Evolutionary conservation across 2,888 invertebrate species (phyloP), one percentile per base, ranked within the genome.

Genomic region (Sinotaia quadrata): DNA sequence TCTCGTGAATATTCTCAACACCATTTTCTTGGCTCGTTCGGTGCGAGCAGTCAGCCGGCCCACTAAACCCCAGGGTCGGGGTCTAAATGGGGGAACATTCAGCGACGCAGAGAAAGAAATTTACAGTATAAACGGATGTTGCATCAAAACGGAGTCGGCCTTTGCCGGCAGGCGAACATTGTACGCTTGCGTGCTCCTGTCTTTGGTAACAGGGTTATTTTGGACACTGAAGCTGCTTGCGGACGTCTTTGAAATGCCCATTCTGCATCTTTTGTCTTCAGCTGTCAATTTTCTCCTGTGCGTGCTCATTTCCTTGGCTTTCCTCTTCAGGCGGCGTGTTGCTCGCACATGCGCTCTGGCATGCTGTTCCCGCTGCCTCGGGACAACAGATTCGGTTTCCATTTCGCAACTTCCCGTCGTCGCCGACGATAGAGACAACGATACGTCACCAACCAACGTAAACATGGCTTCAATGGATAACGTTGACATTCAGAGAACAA

Each of bases 161-260:
- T 24, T 33, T 41, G 29, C 54, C 44, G 75, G 75, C 27, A 71
- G 74, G 24, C 57, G 69, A 3, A 71, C 76, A 27, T 71, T 79
- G 27, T 69, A 70, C 24, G 66, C 78, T 4, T 80, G 78, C 59
- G 47, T 79, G 4, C 78, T 77, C 57, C 69, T 81, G 34, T 80
- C 76, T 52, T 62, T 74, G 8, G 67, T 81, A 8, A 76, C 79
- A 8, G 80, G 81, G 4, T 49, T 79, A 8, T 72, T 78, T 21
- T 81, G 81, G 81, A 72, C 76, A 8, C 68, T 80, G 8, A 76
- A 74, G 2, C 52, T 81, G 10, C 52, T 81, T 7, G 76, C 78
- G 37, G 74, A 75, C 4, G 52, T 76, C 41, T 61, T 79, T 1
- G 68, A 72, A 2, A 44, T 75, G 31, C 72, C 74, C 0, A 47